These are phyloP conservation scores for Batillaria attramentaria DNA, from an alignment of 1,140 invertebrate genomes.

Conservation along the genomic window DNA sequence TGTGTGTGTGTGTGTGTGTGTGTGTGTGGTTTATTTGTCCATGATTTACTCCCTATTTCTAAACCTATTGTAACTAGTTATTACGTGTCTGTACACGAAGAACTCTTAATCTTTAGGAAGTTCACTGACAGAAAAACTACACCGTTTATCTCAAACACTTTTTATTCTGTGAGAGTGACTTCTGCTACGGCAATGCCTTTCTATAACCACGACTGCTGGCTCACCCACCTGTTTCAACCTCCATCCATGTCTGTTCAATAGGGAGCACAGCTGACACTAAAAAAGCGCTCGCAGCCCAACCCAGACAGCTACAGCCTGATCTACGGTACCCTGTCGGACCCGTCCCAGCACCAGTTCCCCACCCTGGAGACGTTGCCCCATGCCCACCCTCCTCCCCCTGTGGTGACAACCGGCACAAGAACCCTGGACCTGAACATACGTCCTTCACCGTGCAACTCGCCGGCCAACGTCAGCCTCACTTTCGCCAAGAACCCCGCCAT, in stretches of 20 bases:
- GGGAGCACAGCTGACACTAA: conserved; percentile 21
- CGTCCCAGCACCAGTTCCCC: neutral
- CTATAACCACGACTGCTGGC: neutral
- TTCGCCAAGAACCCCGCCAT: neutral
- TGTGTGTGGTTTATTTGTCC: neutral
- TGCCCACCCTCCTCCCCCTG: neutral
- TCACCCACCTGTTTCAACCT: no score
- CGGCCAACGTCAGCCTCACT: conserved; percentile 6
- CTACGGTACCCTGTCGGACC: neutral
- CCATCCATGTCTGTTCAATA: neutral
- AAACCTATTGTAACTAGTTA: no score
- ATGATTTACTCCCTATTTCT: no score
- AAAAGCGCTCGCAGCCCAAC: neutral
- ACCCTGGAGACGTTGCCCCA: no score
- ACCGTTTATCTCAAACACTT: no score
- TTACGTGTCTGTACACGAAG: no score
- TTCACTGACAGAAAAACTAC: no score
- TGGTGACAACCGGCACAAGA: neutral
- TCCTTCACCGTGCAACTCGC: neutral
- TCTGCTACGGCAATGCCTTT: no score
- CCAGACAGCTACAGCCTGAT: conserved; percentile 2
- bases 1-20: neutral
- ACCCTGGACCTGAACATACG: conserved; percentile 12
- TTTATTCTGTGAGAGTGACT: no score
- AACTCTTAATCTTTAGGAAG: no score